phyloP scores from a whole-genome alignment of 2,113 vertebrate genomes.

The Terrapene triunguis region DNA sequence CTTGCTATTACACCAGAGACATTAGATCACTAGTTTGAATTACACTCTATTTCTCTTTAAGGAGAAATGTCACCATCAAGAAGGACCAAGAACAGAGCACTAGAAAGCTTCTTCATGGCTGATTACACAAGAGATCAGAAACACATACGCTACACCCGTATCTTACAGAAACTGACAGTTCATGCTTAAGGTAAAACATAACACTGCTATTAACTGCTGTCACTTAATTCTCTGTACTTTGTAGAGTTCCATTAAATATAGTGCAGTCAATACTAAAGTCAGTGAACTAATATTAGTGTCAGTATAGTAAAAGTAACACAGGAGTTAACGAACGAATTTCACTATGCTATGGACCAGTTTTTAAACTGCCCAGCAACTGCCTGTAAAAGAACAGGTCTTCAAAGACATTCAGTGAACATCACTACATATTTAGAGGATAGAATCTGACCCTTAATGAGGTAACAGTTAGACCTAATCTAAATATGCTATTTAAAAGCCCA shows the following conservation, averaged over 20 bases:
- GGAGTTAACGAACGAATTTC: background rate
- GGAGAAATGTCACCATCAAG: constrained; percentile 33
- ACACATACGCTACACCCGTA: background rate
- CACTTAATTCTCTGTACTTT: background rate
- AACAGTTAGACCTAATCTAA: too few species aligned
- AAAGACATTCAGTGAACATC: background rate
- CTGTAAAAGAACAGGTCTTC: background rate
- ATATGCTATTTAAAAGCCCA: background rate
- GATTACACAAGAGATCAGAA: background rate
- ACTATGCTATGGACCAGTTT: background rate
- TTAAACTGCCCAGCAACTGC: background rate
- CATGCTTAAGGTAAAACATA: background rate
- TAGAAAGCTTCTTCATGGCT: background rate
- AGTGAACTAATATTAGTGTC: background rate
- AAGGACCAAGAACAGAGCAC: background rate
- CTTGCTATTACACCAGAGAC: background rate
- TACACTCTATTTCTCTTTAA: constrained; percentile 11
- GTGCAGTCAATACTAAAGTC: background rate
- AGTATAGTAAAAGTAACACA: background rate
- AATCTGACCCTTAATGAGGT: background rate
- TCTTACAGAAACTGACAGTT: background rate
- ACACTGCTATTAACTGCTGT: background rate
- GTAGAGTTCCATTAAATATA: background rate
- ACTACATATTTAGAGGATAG: background rate
- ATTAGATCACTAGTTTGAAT: constrained; percentile 11